These are phyloP conservation scores for Chaetodon auriga DNA, from an alignment of 2,113 vertebrate genomes.

Conservation along the genomic window DNA sequence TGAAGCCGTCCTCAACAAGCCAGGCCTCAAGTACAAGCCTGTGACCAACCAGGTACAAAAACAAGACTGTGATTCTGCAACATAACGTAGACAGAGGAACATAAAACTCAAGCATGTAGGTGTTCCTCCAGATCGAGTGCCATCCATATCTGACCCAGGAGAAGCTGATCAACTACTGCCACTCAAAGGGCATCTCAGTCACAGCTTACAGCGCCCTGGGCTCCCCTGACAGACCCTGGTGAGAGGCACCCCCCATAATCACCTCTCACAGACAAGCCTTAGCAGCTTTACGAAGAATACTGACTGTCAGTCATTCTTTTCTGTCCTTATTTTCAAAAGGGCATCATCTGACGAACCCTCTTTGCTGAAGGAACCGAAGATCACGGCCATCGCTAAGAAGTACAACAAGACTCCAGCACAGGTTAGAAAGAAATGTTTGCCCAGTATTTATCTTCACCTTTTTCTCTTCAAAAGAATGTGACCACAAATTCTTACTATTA, in stretches of 20 bases:
- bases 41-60: constrained; percentile 88
- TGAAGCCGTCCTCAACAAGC: constrained; percentile 89
- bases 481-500: too few relatives aligned
- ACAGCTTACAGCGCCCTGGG: constrained; percentile 83
- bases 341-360: constrained; percentile 88
- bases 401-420: constrained; percentile 91
- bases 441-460: too few relatives aligned
- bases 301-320: not conserved
- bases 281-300: not conserved
- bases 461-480: too few relatives aligned
- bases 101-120: not conserved
- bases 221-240: constrained; percentile 83
- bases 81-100: not conserved
- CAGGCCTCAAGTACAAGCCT: constrained; percentile 89
- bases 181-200: constrained; percentile 79
- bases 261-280: not conserved
- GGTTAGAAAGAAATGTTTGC: constrained; percentile 75
- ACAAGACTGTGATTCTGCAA: not conserved
- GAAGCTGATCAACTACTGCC: constrained; percentile 82
- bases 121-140: constrained; percentile 78
- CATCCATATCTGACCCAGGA: constrained; percentile 83
- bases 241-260: constrained; percentile 1
- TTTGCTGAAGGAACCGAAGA: constrained; percentile 89
- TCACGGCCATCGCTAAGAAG: constrained; percentile 88
- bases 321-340: constrained; percentile 76